Evolutionary conservation across 2,113 vertebrate genomes (phyloP).

Genomic region (Chaetodon trifascialis): DNA sequence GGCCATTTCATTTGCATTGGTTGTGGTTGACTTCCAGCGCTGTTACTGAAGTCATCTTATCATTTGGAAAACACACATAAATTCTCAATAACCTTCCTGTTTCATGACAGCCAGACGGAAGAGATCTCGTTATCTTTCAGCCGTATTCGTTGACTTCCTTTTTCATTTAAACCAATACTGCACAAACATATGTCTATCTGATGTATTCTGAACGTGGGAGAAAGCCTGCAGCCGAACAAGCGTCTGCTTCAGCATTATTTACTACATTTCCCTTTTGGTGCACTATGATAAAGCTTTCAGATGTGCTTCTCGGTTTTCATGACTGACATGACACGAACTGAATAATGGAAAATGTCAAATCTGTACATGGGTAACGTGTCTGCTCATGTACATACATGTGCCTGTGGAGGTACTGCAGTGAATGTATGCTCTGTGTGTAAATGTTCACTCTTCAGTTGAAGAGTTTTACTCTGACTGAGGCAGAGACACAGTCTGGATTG

Average conservation of each 20-base stretch:
- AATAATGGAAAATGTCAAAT: background rate
- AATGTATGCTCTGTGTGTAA: background rate
- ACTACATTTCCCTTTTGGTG: background rate
- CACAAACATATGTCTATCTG: background rate
- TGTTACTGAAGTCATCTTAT: background rate
- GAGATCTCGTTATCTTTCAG: background rate
- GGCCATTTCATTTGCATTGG: too few relatives aligned
- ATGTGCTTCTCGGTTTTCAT: background rate
- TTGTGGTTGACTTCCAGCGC: too few relatives aligned
- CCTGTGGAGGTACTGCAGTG: background rate
- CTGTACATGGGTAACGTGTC: background rate
- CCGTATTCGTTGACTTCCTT: background rate
- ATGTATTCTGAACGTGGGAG: background rate
- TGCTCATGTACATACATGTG: background rate
- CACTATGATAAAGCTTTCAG: background rate
- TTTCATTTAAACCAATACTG: background rate
- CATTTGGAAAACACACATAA: background rate
- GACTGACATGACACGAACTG: background rate
- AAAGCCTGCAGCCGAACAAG: background rate
- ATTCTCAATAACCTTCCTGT: background rate
- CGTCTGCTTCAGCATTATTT: background rate
- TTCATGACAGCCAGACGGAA: background rate
- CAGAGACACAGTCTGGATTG: slow-evolving; percentile 38
- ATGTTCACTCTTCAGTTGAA: slow-evolving; percentile 16
- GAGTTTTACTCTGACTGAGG: slow-evolving; percentile 46